Evolutionary conservation across 2,888 invertebrate species (phyloP).

Genomic region (Protonemura montana): DNA sequence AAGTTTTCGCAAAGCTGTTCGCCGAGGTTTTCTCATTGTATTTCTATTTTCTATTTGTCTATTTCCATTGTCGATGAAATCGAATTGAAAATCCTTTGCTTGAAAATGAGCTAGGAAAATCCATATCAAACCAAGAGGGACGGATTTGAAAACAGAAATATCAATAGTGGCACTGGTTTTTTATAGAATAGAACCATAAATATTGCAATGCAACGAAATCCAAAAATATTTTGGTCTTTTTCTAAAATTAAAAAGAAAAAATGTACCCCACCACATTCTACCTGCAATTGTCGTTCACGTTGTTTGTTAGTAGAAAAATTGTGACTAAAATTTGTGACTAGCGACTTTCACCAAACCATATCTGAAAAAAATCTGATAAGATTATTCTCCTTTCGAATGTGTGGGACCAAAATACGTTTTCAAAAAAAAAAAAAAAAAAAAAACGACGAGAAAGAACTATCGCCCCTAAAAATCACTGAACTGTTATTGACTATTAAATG

Average conservation of each 20-base stretch:
- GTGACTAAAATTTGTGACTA: background rate
- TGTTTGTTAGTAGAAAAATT: background rate
- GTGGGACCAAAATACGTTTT: constrained; percentile 48
- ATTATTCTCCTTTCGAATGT: constrained; percentile 47
- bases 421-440: background rate
- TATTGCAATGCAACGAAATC: background rate
- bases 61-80: background rate
- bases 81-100: background rate
- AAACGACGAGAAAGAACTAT: background rate
- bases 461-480: background rate
- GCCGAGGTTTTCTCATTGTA: no score
- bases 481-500: background rate
- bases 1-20: no score
- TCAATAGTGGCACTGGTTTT: background rate
- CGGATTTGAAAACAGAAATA: background rate
- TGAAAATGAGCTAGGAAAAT: background rate
- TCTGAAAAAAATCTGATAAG: constrained; percentile 42
- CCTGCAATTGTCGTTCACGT: background rate
- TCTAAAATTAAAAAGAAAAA: background rate
- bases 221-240: background rate
- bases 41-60: no score
- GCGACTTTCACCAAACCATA: constrained; percentile 38
- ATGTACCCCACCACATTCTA: background rate
- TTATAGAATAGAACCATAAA: background rate
- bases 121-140: background rate